Conservation (phyloP, 1,140 invertebrate species). For the Hydropsyche tenuis region DNA sequence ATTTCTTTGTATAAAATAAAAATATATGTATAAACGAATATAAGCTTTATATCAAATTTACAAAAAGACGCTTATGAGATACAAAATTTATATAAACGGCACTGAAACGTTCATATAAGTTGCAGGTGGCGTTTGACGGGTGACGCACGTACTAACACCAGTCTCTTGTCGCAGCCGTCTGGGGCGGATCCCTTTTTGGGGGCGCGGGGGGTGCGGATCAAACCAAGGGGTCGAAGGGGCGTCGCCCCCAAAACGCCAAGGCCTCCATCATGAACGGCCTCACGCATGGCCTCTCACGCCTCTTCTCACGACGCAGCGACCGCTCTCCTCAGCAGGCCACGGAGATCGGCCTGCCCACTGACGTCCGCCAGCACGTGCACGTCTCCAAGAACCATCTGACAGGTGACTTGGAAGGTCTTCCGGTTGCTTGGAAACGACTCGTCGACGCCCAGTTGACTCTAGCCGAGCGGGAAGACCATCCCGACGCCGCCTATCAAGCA, state of each 20-base stretch:
- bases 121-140: too few species aligned
- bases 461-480: conserved; percentile 90
- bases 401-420: conserved; percentile 79
- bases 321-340: conserved; percentile 59
- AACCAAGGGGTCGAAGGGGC: conserved; percentile 4
- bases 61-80: too few species aligned
- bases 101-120: too few species aligned
- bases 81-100: too few species aligned
- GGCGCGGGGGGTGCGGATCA: neutral
- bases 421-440: conserved; percentile 77
- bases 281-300: conserved; percentile 59
- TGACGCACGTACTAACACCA: too few species aligned
- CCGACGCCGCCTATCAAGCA: conserved; percentile 83
- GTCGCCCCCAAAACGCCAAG: neutral
- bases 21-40: too few species aligned
- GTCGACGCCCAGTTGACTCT: conserved; percentile 87
- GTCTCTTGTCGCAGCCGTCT: neutral
- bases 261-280: conserved; percentile 56
- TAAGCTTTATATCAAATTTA: too few species aligned
- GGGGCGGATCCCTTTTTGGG: neutral
- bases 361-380: conserved; percentile 82
- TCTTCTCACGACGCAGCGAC: conserved; percentile 59
- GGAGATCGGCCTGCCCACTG: conserved; percentile 77
- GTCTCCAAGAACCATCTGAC: conserved; percentile 79
- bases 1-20: too few species aligned